These are phyloP conservation scores for Calliopsis andreniformis DNA, from an alignment of 1,140 invertebrate species.

Conservation along the genomic window DNA sequence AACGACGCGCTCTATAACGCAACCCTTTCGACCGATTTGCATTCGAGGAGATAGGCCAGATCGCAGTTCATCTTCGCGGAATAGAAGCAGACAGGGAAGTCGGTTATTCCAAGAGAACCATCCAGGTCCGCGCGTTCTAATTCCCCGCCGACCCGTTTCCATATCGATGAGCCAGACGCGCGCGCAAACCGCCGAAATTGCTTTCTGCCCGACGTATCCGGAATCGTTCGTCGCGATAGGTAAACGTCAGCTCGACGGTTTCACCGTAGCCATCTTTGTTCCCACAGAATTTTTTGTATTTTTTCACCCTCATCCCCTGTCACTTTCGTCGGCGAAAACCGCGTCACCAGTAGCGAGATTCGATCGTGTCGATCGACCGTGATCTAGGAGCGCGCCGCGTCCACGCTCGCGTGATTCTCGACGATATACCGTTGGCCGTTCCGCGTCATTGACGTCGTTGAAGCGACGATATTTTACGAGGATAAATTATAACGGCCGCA, in stretches of 20 bases:
- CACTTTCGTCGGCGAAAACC: not conserved
- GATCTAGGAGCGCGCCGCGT: constrained; percentile 21
- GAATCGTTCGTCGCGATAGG: constrained; percentile 33
- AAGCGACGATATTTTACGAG: constrained; percentile 69
- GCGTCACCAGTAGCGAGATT: constrained; percentile 3
- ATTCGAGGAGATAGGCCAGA: not conserved
- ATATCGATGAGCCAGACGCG: constrained; percentile 39
- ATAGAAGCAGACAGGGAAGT: constrained; percentile 3
- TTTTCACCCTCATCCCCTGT: not conserved
- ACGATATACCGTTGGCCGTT: constrained; percentile 61
- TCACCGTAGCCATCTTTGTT: constrained; percentile 35
- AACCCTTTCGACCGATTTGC: not conserved
- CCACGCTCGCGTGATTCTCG: constrained; percentile 57
- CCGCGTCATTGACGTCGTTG: constrained; percentile 62
- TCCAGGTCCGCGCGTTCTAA: constrained; percentile 40
- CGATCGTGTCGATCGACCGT: constrained; percentile 47
- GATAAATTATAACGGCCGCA: constrained; percentile 74
- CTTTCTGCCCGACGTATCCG: constrained; percentile 41
- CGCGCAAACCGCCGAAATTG: constrained; percentile 38
- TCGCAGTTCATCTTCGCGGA: constrained; percentile 25
- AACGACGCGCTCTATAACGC: too few species aligned
- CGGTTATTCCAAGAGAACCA: constrained; percentile 12
- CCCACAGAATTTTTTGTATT: not conserved
- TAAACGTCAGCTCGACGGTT: constrained; percentile 27
- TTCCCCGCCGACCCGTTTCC: constrained; percentile 50